Evolutionary conservation across 1,140 invertebrate species (phyloP), one percentile per base, ranked within the genome.

Genomic region (Eubasilissa regina): DNA sequence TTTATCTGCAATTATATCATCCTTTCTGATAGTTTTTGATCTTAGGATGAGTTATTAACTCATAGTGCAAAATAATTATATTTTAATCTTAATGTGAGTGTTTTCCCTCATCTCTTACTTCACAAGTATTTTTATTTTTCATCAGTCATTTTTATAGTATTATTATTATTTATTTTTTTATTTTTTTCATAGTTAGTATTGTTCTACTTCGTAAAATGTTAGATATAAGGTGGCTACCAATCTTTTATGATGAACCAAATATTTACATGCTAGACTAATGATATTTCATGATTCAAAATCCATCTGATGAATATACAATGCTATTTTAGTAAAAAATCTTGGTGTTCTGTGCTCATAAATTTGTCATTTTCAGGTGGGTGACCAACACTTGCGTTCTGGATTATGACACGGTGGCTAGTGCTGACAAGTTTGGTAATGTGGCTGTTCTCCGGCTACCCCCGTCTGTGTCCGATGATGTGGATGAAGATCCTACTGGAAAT

Each of bases 391-490:
- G 94, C 83, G 90, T 99, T n/a, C 87, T 99, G 13, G 99, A 99
- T 89, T 99, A 98, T 84, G 96, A 98, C 84, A 99, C 98, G 3
- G 94, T 99, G 21, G 98, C 97, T 0, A 94, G 96, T 47, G 97
- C 96, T 3, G 99, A 99, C 87, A 99, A 99, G 88, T 99, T 99
- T 92, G 99, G 98, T n/a, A 99, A 99, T 86, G 92, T 99, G 81
- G 93, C 94, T 75, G 92, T 99, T 80, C 94, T 99, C 81, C 91
- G 98, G 17, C 86, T 99, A 44, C 96, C 98, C 0, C 92, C 93
- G 66, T 96, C 96, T 79, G 94, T 98, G 0, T 96, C 94, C 25
- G 98, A 99, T 89, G 98, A 99, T 85, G 97, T 99, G 0, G 98
- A 99, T 85, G 98, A 99, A 90, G 98, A 99, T 91, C 98, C 98